phyloP scores from a whole-genome alignment of 2,888 invertebrate genomes.

The Sarcophaga caerulescens region DNA sequence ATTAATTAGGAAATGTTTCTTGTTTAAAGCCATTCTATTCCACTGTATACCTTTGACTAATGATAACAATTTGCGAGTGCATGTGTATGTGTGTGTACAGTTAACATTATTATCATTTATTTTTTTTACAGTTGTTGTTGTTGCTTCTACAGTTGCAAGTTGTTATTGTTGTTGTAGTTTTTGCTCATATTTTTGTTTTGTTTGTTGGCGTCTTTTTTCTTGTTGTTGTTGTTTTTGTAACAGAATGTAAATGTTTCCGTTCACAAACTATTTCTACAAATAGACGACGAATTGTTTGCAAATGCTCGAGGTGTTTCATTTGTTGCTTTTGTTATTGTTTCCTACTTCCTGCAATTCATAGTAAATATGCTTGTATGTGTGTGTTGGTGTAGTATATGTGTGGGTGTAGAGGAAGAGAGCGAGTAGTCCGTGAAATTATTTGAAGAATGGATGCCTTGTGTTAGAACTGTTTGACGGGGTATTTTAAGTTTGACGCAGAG shows the following conservation, averaged over 20 bases:
- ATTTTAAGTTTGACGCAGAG: too few relatives aligned
- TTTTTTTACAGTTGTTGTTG: neutral
- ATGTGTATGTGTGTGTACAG: neutral
- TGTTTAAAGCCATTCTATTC: neutral
- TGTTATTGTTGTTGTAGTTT: neutral
- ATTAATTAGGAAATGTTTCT: too few relatives aligned
- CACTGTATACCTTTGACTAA: conserved; percentile 45
- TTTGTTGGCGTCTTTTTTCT: too few relatives aligned
- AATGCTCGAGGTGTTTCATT: conserved; percentile 64
- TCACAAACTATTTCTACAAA: conserved; percentile 66
- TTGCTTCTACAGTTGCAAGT: neutral
- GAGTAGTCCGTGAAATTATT: too few relatives aligned
- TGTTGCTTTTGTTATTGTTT: conserved; percentile 31
- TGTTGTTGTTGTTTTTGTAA: conserved; percentile 32
- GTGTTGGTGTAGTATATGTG: neutral
- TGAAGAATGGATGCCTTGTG: too few relatives aligned
- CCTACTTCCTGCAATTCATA: conserved; percentile 6
- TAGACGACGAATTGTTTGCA: conserved; percentile 65
- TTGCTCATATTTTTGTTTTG: neutral
- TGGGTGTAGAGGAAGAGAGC: neutral
- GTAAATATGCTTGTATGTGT: conserved; percentile 22
- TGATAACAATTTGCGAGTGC: conserved; percentile 14
- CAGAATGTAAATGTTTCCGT: conserved; percentile 66
- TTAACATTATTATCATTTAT: conserved; percentile 50
- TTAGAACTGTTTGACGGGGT: too few relatives aligned